Evolutionary conservation across 1,140 invertebrate species (phyloP).

Genomic region (Helicoverpa armigera): DNA sequence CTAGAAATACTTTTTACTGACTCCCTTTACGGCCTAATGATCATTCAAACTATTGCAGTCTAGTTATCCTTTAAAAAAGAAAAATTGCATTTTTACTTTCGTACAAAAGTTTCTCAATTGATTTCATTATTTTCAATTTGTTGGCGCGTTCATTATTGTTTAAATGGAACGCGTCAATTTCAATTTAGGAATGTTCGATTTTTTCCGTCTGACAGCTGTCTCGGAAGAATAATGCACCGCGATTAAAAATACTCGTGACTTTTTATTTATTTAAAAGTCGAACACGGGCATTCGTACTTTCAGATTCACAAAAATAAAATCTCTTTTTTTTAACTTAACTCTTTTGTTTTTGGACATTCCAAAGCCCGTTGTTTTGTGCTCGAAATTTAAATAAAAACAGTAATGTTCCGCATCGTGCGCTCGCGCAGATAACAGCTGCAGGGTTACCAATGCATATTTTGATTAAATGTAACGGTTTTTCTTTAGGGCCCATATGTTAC

Average conservation of each 20-base stretch:
- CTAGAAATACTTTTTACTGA: background rate
- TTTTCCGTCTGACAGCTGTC: slow-evolving; percentile 70
- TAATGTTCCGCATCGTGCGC: slow-evolving; percentile 75
- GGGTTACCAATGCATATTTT: slow-evolving; percentile 48
- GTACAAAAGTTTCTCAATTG: slow-evolving; percentile 65
- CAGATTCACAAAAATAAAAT: slow-evolving; percentile 48
- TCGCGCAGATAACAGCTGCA: slow-evolving; percentile 60
- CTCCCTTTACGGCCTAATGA: background rate
- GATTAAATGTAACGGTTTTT: slow-evolving; percentile 42
- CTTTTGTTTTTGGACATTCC: slow-evolving; percentile 16
- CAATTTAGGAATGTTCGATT: slow-evolving; percentile 73
- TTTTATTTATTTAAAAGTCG: slow-evolving; percentile 19
- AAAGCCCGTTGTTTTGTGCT: slow-evolving; percentile 56
- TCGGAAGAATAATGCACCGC: slow-evolving; percentile 58
- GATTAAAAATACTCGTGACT: slow-evolving; percentile 52
- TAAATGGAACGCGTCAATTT: slow-evolving; percentile 84
- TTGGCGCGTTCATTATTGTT: slow-evolving; percentile 75
- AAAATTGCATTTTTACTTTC: slow-evolving; percentile 5
- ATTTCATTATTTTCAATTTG: slow-evolving; percentile 82
- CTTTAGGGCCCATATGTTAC: slow-evolving; percentile 37
- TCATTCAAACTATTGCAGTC: background rate
- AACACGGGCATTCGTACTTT: slow-evolving; percentile 36
- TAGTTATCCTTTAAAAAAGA: background rate
- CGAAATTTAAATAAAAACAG: slow-evolving; percentile 79
- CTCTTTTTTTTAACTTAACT: slow-evolving; percentile 51